Base-by-base conservation (phyloP, 2,797 vertebrate genomes). In the Phrynocephalus guinanensis region DNA sequence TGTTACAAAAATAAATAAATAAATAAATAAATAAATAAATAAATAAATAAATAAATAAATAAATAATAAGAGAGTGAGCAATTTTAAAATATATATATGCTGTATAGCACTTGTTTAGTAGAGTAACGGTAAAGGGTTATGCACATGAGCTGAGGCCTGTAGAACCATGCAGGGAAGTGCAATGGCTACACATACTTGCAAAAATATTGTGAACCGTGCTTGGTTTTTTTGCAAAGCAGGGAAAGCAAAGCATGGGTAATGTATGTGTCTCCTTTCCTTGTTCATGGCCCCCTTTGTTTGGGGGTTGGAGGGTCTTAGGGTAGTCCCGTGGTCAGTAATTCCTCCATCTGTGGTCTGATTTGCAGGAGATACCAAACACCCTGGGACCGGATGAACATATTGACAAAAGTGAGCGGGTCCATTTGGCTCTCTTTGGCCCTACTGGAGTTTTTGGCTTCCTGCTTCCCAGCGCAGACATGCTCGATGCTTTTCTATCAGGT, bases 371-470 rank as follows among this genome's bases (percentile, higher is more conserved):
- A 82, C 48, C 87, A 0, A 95, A 97, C 0, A 92, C 98, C 80
- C 95, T 99, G 92, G 98, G 98, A 78, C 98, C 98, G 68, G 98
- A 99, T 78, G 94, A 95, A 30, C 96, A 97, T 0, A 68, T 96
- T 76, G 95, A 92, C 87, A 94, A 92, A 86, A 97, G 97, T 76
- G 95, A 97, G 85, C 95, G 94, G 77, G 97, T 97, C 86, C 96
- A 98, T 84, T 94, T 99, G 81, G 96, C 98, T 63, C 96, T 98
- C 26, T 98, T 98, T 91, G 95, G 95, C 24, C 91, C 97, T 24
- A 92, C 91, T 0, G 98, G 98, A n/a, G 95, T 98, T 70, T 98
- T 98, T 80, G 98, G 98, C 38, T 97, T 98, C 90, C 93, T 99
- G 92, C 93, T 98, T 75, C 97, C 96, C 82, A 96, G 95, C 80